phyloP scores from a whole-genome alignment of 1,140 invertebrate genomes.

The Acyrthosiphon pisum region DNA sequence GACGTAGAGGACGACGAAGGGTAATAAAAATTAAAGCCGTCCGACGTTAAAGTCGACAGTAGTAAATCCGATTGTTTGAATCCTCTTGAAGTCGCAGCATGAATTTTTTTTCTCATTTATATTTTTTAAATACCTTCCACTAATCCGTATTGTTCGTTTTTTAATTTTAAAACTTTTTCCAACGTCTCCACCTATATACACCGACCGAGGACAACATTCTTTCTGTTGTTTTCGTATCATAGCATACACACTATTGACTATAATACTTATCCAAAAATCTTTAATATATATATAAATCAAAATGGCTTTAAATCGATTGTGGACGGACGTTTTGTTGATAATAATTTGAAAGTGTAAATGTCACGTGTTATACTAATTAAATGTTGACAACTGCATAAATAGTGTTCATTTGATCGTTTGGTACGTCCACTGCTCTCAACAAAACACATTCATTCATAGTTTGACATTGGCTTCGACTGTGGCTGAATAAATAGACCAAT shows the following conservation, averaged over 20 bases:
- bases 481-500: background rate
- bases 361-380: background rate
- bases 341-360: background rate
- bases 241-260: too few species aligned
- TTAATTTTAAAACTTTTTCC: constrained; percentile 38
- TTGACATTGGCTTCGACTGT: background rate
- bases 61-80: constrained; percentile 33
- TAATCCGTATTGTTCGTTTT: constrained; percentile 40
- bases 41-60: constrained; percentile 21
- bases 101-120: background rate
- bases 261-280: background rate
- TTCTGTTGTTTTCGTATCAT: background rate
- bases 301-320: background rate
- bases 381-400: background rate
- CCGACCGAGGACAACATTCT: background rate
- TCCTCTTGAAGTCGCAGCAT: background rate
- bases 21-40: background rate
- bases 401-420: background rate
- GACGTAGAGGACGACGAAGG: background rate
- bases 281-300: too few species aligned
- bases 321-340: background rate
- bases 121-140: constrained; percentile 1
- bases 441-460: background rate
- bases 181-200: background rate
- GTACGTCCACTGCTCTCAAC: background rate